Percentiles rank a stretch among this genome's conserved stretches.
Evolutionary conservation across 1,140 invertebrate species (phyloP).

Genomic region (Ceratina australensis): DNA sequence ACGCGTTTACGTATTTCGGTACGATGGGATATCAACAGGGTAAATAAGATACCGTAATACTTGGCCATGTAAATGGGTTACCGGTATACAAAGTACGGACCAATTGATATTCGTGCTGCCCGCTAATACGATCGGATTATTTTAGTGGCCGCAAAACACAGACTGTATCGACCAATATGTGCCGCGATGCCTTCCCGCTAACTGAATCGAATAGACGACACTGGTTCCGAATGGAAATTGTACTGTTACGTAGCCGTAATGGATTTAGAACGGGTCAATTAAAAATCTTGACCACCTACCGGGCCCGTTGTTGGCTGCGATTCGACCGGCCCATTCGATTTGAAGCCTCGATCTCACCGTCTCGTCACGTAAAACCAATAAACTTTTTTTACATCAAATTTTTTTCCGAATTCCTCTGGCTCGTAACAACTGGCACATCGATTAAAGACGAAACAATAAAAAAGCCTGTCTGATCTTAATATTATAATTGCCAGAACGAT

Average conservation of each 20-base stretch:
- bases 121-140: slow-evolving; percentile 32
- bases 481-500: no score
- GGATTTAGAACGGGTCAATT: not conserved
- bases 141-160: slow-evolving; percentile 23
- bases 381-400: no score
- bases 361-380: not conserved
- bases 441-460: no score
- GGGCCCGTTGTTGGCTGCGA: not conserved
- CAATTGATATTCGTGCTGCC: slow-evolving; percentile 24
- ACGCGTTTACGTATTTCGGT: not conserved
- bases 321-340: not conserved
- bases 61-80: slow-evolving; percentile 21
- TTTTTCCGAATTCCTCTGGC: no score
- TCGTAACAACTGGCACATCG: no score
- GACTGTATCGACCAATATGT: slow-evolving; percentile 19
- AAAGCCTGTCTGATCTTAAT: no score
- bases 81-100: not conserved
- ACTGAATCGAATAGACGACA: slow-evolving; percentile 16
- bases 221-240: slow-evolving; percentile 11
- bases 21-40: not conserved
- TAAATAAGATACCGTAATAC: slow-evolving; percentile 26
- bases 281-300: not conserved
- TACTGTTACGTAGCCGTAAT: slow-evolving; percentile 5
- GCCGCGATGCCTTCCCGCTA: not conserved
- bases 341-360: not conserved